Percentiles rank a stretch among this genome's conserved stretches.
Evolutionary conservation across 1,140 invertebrate species (phyloP).

Genomic region (Octopus bimaculoides): DNA sequence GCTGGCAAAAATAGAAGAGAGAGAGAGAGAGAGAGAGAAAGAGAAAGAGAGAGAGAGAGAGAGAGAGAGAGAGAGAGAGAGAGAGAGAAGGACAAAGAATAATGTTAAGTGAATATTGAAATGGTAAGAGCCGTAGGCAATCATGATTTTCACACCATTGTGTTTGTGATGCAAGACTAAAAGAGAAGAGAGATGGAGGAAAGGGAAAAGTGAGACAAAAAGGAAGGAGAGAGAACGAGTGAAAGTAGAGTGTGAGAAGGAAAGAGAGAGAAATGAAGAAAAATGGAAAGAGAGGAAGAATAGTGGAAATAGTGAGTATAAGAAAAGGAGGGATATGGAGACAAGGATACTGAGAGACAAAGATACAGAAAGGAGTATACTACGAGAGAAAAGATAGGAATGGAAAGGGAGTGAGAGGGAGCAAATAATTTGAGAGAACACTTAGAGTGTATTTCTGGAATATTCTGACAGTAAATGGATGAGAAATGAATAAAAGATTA

Average conservation of each 20-base stretch:
- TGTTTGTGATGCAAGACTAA: too few species aligned
- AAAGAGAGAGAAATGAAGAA: background rate
- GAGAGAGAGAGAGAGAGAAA: background rate
- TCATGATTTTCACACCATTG: background rate
- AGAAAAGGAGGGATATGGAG: background rate
- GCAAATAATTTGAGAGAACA: background rate
- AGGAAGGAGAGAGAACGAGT: background rate
- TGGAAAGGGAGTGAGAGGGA: background rate
- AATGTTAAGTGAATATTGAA: background rate
- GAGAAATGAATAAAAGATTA: too few species aligned
- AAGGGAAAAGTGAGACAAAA: background rate
- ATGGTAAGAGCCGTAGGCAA: constrained; percentile 8
- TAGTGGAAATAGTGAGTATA: background rate
- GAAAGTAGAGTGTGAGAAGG: background rate
- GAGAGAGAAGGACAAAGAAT: background rate
- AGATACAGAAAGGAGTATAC: background rate
- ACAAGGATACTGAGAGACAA: background rate
- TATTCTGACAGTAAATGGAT: background rate
- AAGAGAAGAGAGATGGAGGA: background rate
- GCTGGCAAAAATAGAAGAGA: background rate
- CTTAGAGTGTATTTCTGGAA: background rate
- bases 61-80: background rate
- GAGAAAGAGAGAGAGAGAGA: background rate
- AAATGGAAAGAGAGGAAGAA: background rate
- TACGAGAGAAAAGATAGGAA: background rate